These are phyloP conservation scores for Catocala fraxini DNA, from an alignment of 2,888 invertebrate species.

Conservation along the genomic window DNA sequence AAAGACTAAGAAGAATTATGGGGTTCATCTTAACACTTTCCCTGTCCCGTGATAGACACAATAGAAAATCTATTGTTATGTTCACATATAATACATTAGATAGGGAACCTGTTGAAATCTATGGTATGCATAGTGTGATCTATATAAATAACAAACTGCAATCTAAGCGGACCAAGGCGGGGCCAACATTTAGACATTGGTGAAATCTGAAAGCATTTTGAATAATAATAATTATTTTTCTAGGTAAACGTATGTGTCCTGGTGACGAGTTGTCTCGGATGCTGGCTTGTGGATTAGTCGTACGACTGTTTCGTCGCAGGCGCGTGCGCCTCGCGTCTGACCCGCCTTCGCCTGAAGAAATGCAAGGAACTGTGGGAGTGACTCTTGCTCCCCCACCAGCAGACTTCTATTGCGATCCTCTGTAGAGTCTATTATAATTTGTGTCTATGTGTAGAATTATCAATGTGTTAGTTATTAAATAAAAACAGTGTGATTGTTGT, in stretches of 20 bases:
- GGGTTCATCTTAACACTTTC: no score
- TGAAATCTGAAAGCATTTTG: no score
- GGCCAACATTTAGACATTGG: no score
- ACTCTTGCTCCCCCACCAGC: constrained; percentile 90
- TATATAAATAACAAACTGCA: no score
- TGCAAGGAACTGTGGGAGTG: constrained; percentile 92
- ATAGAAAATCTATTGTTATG: no score
- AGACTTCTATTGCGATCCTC: constrained; percentile 66
- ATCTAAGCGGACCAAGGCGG: no score
- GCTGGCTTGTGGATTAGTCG: constrained; percentile 89
- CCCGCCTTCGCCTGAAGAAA: constrained; percentile 75
- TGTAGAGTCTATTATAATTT: constrained; percentile 36
- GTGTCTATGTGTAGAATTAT: not conserved
- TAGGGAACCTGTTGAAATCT: no score
- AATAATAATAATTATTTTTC: constrained; percentile 30
- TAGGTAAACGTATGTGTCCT: constrained; percentile 94
- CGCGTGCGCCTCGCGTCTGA: constrained; percentile 87
- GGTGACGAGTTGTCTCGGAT: constrained; percentile 94
- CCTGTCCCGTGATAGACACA: no score
- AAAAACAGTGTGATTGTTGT: not conserved
- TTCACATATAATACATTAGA: no score
- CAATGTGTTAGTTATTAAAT: not conserved
- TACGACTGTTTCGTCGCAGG: constrained; percentile 90
- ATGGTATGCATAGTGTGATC: no score
- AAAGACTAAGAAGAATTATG: no score